Evolutionary conservation across 2,888 invertebrate genomes (phyloP), one percentile per base, ranked within the genome.

Genomic region (Drosophila colorata): DNA sequence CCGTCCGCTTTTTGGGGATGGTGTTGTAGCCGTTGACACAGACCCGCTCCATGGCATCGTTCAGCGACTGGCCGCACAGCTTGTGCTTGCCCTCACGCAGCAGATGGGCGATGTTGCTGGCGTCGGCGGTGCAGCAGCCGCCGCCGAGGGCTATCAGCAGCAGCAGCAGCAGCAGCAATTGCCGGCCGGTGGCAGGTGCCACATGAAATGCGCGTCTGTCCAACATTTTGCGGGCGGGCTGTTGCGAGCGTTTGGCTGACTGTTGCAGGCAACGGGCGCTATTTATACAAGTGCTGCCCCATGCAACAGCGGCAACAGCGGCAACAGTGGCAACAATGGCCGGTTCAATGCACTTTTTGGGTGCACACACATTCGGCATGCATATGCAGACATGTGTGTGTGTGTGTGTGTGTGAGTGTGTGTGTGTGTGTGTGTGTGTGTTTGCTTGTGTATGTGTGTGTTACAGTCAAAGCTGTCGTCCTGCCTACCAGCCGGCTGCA

Each of bases 321-420:
- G 31, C 49, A 55, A 31, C n/a, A 16, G 37, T n/a, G n/a, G 20
- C 46, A 16, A n/a, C 38, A 47, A 20, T 44, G 14, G 16, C 20
- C 47, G 51, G 88, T 88, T 88, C 88, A 88, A 84, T 70, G 84
- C 69, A 88, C 88, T 66, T 65, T 79, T 79, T 69, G 74, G 68
- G 37, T 74, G 71, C 70, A 79, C 49, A 47, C 49, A 57, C 35
- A 72, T 56, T 63, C 71, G 48, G 51, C 14, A 18, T 53, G 52
- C 61, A 49, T n/a, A n/a, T n/a, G n/a, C 7, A 33, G 20, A 23
- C 23, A 25, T 6, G 25, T 25, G n/a, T n/a, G n/a, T n/a, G n/a
- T n/a, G n/a, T n/a, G n/a, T n/a, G n/a, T n/a, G n/a, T n/a, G n/a
- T n/a, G n/a, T n/a, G n/a, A n/a, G n/a, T n/a, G n/a, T n/a, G n/a